Conservation (phyloP, 2,797 vertebrate species). For the Triplophysa bombifrons region DNA sequence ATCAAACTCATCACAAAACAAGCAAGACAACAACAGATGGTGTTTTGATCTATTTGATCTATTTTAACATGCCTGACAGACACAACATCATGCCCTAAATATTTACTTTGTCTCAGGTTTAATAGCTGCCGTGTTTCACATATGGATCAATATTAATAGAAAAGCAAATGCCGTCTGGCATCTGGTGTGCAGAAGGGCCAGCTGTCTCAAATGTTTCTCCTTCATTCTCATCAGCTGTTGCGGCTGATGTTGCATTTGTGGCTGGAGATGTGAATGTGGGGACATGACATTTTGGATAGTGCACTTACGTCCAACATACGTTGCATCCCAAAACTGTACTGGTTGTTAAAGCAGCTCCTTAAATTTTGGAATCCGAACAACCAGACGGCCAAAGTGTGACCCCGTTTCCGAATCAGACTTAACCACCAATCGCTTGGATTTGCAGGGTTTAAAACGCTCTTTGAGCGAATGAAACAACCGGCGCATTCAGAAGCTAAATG, state of each 20-base stretch:
- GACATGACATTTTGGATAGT: background rate
- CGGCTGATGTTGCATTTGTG: too few species aligned
- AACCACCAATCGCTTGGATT: background rate
- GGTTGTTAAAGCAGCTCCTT: background rate
- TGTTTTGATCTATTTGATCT: background rate
- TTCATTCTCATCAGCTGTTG: background rate
- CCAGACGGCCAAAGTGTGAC: background rate
- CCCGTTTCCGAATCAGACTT: background rate
- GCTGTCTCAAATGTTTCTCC: background rate
- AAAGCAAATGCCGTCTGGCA: background rate
- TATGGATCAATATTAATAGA: slow-evolving; percentile 9
- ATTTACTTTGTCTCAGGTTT: background rate
- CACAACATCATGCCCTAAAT: background rate
- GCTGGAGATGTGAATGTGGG: background rate
- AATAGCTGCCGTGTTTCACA: background rate
- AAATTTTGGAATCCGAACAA: background rate
- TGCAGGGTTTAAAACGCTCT: background rate
- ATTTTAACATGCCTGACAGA: background rate
- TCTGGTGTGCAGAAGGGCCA: background rate
- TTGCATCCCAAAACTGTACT: background rate
- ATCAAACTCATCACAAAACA: background rate
- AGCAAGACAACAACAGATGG: background rate
- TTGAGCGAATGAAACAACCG: background rate
- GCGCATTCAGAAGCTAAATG: too few species aligned
- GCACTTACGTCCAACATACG: background rate